phyloP scores from a whole-genome alignment of 1,140 invertebrate species.

The Drosophila serrata region DNA sequence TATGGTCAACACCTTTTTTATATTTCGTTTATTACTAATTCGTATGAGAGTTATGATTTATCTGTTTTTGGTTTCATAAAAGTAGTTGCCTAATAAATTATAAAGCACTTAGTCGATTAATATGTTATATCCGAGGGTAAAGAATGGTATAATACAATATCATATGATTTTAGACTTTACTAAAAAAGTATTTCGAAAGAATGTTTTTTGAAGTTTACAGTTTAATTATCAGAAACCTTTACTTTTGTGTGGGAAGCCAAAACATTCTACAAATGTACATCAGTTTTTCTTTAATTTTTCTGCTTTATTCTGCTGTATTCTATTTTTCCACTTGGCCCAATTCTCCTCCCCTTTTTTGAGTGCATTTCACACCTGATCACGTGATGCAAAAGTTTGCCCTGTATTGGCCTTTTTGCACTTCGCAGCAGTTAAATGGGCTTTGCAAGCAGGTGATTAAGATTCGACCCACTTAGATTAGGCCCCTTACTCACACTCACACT shows the following conservation, averaged over 20 bases:
- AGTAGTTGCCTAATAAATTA: neutral
- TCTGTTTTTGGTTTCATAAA: no score
- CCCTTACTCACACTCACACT: conserved; percentile 7
- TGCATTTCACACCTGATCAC: conserved; percentile 54
- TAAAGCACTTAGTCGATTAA: neutral
- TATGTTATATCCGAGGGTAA: neutral
- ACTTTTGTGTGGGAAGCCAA: no score
- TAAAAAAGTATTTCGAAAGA: no score
- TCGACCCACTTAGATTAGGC: conserved; percentile 57
- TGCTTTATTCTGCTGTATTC: neutral
- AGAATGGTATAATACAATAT: no score
- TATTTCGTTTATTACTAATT: neutral
- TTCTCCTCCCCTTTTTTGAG: neutral
- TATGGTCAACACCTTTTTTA: conserved; percentile 19
- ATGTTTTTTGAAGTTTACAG: no score
- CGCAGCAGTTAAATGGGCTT: conserved; percentile 29
- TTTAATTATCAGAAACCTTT: no score
- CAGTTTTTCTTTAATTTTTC: neutral
- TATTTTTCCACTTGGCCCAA: neutral
- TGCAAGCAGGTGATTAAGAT: conserved; percentile 48
- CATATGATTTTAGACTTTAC: neutral
- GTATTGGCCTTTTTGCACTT: conserved; percentile 45
- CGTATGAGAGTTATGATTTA: neutral
- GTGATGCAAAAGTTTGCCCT: conserved; percentile 37
- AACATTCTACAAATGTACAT: no score